Evolutionary conservation across 2,797 vertebrate genomes (phyloP), one percentile per base, ranked within the genome.

Genomic region (Otolemur crassicaudatus): DNA sequence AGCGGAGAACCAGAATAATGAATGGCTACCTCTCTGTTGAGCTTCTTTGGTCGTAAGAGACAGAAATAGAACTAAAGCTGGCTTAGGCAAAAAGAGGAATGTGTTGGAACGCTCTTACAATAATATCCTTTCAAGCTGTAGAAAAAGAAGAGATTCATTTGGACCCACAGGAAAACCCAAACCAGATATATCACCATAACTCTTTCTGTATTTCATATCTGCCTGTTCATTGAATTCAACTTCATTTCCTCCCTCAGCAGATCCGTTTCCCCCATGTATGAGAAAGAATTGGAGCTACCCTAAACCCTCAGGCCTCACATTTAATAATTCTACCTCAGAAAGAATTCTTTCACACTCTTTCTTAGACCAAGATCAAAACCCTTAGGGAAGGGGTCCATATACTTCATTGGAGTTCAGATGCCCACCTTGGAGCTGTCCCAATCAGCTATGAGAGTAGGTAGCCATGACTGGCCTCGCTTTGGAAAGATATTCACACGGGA

Each of bases 91-190:
- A 85, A 87, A 70, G 67, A 91, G 27, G 53, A 72, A 61, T 27
- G 8, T 16, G 9, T 86, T 82, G 27, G 43, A 72, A 94, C 31
- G 37, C 60, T 88, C 90, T 31, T 67, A 87, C 90, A 67, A 27
- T 79, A 23, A 16, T 69, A 65, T n/a, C 76, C 56, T 94, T 88
- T 46, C 69, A 88, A 92, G 63, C n/a, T 60, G 53, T 16, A 56
- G 60, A 58, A 79, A 70, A 81, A 85, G 60, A 92, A 79, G 65
- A 27, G 37, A 86, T 95, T 92, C 34, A 3, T 75, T 81, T 81
- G 49, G 40, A 63, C 53, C 79, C 82, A 76, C 46, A 73, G 61
- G 70, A 94, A 94, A 95, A 88, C 75, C 86, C 73, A 94, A 92
- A 86, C 1, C 19, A 53, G 79, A 56, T 67, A 53, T 22, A 84